phyloP scores from a whole-genome alignment of 2,113 vertebrate genomes.

The Zosterops lateralis region DNA sequence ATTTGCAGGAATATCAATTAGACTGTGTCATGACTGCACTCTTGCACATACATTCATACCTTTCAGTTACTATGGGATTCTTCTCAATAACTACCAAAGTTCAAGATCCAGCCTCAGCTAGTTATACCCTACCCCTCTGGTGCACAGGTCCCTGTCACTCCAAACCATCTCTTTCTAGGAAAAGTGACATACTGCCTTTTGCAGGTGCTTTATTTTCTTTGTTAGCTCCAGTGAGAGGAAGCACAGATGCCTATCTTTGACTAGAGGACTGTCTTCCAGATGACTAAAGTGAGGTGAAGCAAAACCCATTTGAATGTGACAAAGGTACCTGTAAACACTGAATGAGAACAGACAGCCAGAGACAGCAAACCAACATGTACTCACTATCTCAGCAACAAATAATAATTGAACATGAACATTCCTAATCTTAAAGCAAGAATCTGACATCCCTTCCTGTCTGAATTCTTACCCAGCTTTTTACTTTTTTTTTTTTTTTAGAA shows the following conservation, averaged over 20 bases:
- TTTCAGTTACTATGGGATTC: neutral
- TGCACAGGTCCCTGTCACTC: neutral
- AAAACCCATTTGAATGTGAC: neutral
- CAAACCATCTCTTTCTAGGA: neutral
- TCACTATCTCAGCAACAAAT: neutral
- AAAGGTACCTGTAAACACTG: neutral
- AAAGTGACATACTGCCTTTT: neutral
- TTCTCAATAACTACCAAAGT: neutral
- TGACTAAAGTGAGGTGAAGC: neutral
- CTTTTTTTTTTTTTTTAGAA: neutral
- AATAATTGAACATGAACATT: conserved; percentile 35
- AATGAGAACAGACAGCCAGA: conserved; percentile 25
- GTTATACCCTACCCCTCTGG: neutral
- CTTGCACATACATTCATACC: neutral
- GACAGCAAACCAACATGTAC: neutral
- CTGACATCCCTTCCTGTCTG: neutral
- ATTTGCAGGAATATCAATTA: neutral
- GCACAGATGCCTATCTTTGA: neutral
- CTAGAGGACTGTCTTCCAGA: neutral
- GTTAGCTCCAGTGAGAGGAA: neutral
- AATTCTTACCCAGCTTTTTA: neutral
- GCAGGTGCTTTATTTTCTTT: neutral
- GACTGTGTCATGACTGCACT: neutral
- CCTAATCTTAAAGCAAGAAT: neutral
- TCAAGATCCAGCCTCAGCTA: neutral